These are phyloP conservation scores for Drosophila teissieri DNA, from an alignment of 1,140 invertebrate genomes.

Conservation along the genomic window DNA sequence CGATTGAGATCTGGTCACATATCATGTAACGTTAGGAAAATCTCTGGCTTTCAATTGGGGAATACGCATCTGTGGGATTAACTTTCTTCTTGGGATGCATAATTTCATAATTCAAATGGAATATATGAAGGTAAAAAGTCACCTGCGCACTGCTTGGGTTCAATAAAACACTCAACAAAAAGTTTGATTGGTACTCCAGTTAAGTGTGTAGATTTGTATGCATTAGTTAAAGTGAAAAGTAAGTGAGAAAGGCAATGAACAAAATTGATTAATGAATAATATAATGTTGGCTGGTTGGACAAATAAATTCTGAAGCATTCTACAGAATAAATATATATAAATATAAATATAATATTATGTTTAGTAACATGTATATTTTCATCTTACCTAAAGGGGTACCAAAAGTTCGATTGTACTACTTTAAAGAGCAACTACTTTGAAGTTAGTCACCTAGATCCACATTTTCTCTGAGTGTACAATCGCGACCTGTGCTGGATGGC, in stretches of 20 bases:
- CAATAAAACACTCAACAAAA: neutral
- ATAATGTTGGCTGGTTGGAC: too few species aligned
- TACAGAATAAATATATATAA: too few species aligned
- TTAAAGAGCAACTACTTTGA: too few species aligned
- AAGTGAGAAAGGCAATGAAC: too few species aligned
- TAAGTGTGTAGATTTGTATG: neutral
- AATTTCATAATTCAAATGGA: conserved; percentile 69
- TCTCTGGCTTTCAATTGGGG: conserved; percentile 24
- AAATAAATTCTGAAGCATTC: too few species aligned
- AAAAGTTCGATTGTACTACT: too few species aligned
- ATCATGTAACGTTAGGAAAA: conserved; percentile 51
- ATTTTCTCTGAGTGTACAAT: conserved; percentile 2
- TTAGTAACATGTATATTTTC: too few species aligned
- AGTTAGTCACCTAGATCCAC: too few species aligned
- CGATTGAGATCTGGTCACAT: conserved; percentile 63
- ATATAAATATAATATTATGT: too few species aligned
- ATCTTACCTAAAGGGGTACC: too few species aligned
- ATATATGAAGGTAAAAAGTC: conserved; percentile 46
- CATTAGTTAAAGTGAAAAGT: too few species aligned
- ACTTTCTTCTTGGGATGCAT: conserved; percentile 29
- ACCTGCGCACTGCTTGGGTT: conserved; percentile 33
- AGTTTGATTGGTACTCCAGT: neutral
- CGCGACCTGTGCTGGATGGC: neutral
- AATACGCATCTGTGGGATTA: conserved; percentile 36
- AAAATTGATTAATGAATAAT: too few species aligned